These are phyloP conservation scores for Formicarius rufipectus DNA, from an alignment of 2,113 vertebrate genomes.

Conservation along the genomic window DNA sequence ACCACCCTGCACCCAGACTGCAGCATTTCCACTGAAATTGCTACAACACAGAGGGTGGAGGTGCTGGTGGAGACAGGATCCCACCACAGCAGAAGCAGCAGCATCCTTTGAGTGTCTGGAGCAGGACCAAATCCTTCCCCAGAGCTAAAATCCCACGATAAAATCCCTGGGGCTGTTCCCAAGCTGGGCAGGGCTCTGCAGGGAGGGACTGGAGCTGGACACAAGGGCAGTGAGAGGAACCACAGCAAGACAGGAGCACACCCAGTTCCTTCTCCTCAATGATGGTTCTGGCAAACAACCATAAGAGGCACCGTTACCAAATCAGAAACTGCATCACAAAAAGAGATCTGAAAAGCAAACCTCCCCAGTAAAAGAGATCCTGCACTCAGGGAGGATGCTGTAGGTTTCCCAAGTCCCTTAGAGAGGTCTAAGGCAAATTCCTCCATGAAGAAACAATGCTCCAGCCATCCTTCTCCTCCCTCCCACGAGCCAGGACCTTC, in stretches of 20 bases:
- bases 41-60: rapidly evolving
- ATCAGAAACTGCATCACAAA: neutral
- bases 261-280: neutral
- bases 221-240: neutral
- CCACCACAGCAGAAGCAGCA: neutral
- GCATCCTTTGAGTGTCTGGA: neutral
- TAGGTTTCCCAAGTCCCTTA: neutral
- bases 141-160: neutral
- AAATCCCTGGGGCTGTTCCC: neutral
- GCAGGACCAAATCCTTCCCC: neutral
- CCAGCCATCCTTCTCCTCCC: neutral
- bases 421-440: neutral
- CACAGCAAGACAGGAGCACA: neutral
- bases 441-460: rapidly evolving
- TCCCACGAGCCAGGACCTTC: neutral
- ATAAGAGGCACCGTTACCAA: neutral
- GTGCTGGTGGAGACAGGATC: neutral
- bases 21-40: neutral
- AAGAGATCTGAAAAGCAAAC: neutral
- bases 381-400: neutral
- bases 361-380: neutral
- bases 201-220: neutral
- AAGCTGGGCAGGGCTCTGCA: neutral
- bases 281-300: neutral
- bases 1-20: neutral